phyloP scores from a whole-genome alignment of 2,888 invertebrate genomes.

The Neoaliturus tenellus region DNA sequence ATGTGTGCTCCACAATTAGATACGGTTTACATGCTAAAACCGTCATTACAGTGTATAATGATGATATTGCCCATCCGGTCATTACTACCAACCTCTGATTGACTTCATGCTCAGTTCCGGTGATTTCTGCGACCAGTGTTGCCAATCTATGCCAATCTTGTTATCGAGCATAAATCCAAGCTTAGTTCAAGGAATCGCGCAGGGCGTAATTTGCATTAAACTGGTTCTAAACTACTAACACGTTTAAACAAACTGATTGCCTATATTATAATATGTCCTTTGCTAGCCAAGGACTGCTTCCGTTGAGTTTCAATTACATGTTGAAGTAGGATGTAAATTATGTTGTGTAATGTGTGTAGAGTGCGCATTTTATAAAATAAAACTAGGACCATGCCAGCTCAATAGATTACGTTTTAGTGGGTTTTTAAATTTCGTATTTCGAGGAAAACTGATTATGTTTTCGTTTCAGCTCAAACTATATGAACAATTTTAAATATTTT shows the following conservation, averaged over 20 bases:
- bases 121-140: background rate
- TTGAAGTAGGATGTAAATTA: no score
- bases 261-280: background rate
- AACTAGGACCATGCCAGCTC: no score
- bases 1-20: background rate
- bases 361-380: no score
- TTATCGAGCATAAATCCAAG: background rate
- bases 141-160: slow-evolving; percentile 8
- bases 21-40: background rate
- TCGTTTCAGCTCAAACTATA: no score
- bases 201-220: background rate
- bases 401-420: no score
- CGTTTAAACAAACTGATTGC: slow-evolving; percentile 14
- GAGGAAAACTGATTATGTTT: no score
- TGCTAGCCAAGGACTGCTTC: background rate
- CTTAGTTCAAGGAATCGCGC: background rate
- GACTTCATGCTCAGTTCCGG: background rate
- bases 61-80: background rate
- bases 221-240: background rate
- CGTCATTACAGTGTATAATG: background rate
- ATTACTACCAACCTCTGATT: background rate
- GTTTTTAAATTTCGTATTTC: no score
- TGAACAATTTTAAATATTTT: no score
- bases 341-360: no score
- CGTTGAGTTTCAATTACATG: no score